Evolutionary conservation across 2,113 vertebrate genomes (phyloP).

Genomic region (Pterocles orientalis): DNA sequence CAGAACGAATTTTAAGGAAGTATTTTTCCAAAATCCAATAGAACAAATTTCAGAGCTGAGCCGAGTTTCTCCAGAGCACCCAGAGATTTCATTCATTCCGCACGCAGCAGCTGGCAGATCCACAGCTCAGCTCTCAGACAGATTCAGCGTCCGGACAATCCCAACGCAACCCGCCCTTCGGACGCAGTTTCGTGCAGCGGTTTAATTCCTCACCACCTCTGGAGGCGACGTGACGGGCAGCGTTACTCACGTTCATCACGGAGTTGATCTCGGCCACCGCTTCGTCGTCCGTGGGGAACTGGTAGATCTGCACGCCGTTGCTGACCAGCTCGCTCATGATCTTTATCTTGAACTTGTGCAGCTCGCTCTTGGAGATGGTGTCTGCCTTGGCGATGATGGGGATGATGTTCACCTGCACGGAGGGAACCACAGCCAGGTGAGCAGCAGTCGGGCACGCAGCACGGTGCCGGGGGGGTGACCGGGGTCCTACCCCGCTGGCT

Average conservation of each 20-base stretch:
- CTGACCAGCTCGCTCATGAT: constrained; percentile 98
- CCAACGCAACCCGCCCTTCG: background rate
- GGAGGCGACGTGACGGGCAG: background rate
- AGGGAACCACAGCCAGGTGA: background rate
- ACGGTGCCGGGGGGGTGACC: fast-evolving
- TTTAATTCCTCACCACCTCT: background rate
- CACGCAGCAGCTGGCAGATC: background rate
- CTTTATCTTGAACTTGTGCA: constrained; percentile 99
- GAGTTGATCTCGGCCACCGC: constrained; percentile 93
- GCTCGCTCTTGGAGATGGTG: constrained; percentile 96
- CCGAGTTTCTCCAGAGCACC: background rate
- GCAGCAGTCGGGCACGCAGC: background rate
- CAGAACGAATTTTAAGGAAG: background rate
- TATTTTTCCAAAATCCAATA: background rate
- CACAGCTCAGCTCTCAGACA: background rate
- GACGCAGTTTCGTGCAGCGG: background rate
- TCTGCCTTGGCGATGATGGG: constrained; percentile 98
- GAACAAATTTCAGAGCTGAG: background rate
- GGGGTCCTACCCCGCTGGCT: fast-evolving
- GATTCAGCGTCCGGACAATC: background rate
- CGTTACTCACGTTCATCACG: constrained; percentile 92
- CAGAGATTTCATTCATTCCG: background rate
- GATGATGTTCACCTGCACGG: constrained; percentile 93
- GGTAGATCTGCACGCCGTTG: constrained; percentile 98
- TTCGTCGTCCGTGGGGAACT: constrained; percentile 95